A percentile compares a stretch with the other conserved stretches of the same genome.
Evolutionary conservation across 2,113 vertebrate species (phyloP).

Genomic region (Polypterus bichir): DNA sequence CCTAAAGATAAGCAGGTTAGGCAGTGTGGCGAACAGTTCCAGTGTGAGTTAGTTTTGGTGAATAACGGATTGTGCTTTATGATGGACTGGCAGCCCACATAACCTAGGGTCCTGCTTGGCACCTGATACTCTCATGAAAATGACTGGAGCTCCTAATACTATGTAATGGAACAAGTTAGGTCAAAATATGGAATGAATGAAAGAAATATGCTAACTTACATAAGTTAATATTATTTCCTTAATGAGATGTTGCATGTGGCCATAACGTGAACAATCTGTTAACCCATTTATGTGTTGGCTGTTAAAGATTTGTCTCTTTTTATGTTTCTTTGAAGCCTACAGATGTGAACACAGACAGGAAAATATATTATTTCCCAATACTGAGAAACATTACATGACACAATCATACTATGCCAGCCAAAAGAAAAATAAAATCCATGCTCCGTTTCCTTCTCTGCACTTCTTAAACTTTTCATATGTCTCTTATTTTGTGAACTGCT

Average conservation of each 20-base stretch:
- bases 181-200: no score
- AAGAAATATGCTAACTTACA: no score
- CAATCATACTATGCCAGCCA: slow-evolving; percentile 49
- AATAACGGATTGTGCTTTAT: no score
- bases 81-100: no score
- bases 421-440: slow-evolving; percentile 39
- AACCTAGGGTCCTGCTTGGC: no score
- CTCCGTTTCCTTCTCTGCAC: slow-evolving; percentile 14
- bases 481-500: slow-evolving; percentile 56
- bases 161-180: no score
- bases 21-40: no score
- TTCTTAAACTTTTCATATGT: slow-evolving; percentile 52
- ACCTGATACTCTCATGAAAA: no score
- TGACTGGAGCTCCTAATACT: no score
- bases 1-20: no score
- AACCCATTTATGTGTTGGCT: slow-evolving; percentile 31
- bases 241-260: slow-evolving; percentile 28
- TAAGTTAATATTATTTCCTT: slow-evolving; percentile 6
- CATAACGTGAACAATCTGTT: slow-evolving; percentile 28
- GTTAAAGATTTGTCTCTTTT: slow-evolving; percentile 30
- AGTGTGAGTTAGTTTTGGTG: no score
- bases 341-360: slow-evolving; percentile 34
- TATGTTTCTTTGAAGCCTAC: slow-evolving; percentile 31
- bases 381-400: slow-evolving; percentile 44
- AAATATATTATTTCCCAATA: slow-evolving; percentile 39